These are phyloP conservation scores for Spialia ferax DNA, from an alignment of 2,888 invertebrate species.

Conservation along the genomic window DNA sequence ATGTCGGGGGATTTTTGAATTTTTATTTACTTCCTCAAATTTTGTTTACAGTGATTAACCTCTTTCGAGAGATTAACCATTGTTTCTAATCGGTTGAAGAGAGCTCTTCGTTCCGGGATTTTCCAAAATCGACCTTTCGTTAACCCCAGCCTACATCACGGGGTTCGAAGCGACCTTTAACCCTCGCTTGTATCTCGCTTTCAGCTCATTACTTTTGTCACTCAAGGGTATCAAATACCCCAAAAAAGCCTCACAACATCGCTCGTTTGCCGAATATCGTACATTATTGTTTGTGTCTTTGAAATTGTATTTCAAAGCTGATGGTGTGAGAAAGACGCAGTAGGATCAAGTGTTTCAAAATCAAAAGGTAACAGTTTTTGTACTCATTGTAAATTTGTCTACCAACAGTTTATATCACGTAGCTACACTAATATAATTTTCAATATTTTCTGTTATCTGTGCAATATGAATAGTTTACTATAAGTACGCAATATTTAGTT, in stretches of 20 bases:
- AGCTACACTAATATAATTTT: no score
- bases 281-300: constrained; percentile 7
- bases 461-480: no score
- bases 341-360: no score
- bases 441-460: no score
- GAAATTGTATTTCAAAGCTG: constrained; percentile 11
- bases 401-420: no score
- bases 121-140: constrained; percentile 1
- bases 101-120: background rate
- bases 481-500: no score
- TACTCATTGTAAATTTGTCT: no score
- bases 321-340: background rate
- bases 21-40: no score
- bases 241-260: constrained; percentile 31
- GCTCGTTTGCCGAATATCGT: constrained; percentile 17
- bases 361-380: no score
- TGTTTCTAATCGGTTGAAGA: background rate
- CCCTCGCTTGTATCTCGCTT: constrained; percentile 41
- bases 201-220: constrained; percentile 47
- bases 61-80: background rate
- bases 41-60: background rate
- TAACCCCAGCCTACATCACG: constrained; percentile 4
- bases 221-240: constrained; percentile 37
- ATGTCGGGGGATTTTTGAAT: no score
- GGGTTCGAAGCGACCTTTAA: constrained; percentile 1